Conservation (phyloP, 2,797 vertebrate species). For the Moxostoma hubbsi region DNA sequence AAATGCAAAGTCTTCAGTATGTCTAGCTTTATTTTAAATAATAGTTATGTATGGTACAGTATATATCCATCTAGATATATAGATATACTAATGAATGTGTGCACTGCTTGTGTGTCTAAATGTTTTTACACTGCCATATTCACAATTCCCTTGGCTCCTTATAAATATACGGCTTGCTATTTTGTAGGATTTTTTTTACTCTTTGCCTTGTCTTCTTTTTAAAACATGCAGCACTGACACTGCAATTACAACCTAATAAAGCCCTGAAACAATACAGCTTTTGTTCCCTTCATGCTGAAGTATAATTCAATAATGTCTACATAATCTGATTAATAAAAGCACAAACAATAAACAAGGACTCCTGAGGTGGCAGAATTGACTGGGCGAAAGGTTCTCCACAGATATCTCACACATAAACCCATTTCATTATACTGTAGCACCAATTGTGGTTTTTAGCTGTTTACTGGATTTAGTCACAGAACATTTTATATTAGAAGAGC, state of each 20-base stretch:
- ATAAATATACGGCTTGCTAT: constrained; percentile 15
- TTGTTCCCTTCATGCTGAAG: constrained; percentile 42
- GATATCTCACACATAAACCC: constrained; percentile 40
- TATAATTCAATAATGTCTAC: constrained; percentile 54
- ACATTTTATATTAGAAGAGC: background rate
- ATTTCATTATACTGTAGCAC: constrained; percentile 48
- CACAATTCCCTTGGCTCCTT: background rate
- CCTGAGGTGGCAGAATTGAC: constrained; percentile 34
- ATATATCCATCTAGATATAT: background rate
- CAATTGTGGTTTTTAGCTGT: background rate
- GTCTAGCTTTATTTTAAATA: background rate
- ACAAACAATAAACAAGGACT: constrained; percentile 53
- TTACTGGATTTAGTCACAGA: background rate
- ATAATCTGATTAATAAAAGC: constrained; percentile 54
- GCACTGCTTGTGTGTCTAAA: background rate
- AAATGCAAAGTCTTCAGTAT: no score
- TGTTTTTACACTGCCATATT: background rate
- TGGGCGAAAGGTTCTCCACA: constrained; percentile 40
- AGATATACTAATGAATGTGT: background rate
- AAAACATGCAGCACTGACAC: constrained; percentile 44
- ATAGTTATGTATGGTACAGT: background rate
- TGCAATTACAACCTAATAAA: constrained; percentile 51
- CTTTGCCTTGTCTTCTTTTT: constrained; percentile 36
- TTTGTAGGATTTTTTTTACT: no score
- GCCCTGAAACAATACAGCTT: constrained; percentile 48